A percentile compares a stretch with the other conserved stretches of the same genome.
Evolutionary conservation across 2,113 vertebrate species (phyloP).

Genomic region (Polyodon spathula): DNA sequence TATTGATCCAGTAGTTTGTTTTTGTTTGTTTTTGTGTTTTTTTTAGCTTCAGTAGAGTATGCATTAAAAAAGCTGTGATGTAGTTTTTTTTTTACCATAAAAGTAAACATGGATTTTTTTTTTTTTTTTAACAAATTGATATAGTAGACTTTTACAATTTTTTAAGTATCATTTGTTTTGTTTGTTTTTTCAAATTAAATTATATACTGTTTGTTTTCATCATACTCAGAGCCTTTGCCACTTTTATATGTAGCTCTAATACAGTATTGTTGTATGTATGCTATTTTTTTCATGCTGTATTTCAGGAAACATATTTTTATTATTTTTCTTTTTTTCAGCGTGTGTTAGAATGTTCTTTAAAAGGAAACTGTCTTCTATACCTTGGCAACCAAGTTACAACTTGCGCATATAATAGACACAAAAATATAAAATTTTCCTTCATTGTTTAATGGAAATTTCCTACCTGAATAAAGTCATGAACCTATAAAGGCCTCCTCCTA

Average conservation of each 20-base stretch:
- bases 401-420: too few species aligned
- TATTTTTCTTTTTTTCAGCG: neutral
- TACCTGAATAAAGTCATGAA: too few species aligned
- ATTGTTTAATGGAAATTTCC: too few species aligned
- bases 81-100: slow-evolving; percentile 27
- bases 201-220: slow-evolving; percentile 24
- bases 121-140: slow-evolving; percentile 44
- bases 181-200: slow-evolving; percentile 21
- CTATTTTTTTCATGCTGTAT: slow-evolving; percentile 20
- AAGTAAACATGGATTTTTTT: slow-evolving; percentile 42
- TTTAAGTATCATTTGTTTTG: slow-evolving; percentile 43
- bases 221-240: slow-evolving; percentile 25
- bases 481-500: too few species aligned
- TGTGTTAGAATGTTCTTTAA: neutral
- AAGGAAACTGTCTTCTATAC: too few species aligned
- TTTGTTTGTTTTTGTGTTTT: slow-evolving; percentile 25
- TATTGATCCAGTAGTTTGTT: slow-evolving; percentile 18
- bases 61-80: slow-evolving; percentile 6
- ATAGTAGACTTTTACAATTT: slow-evolving; percentile 31
- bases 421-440: too few species aligned
- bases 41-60: slow-evolving; percentile 45
- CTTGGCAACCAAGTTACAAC: too few species aligned
- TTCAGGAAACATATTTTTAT: neutral
- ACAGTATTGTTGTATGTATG: slow-evolving; percentile 11
- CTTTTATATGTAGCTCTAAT: slow-evolving; percentile 21